Base-by-base conservation (phyloP, 23 tunicate species). In the Trididemnum miniatum region DNA sequence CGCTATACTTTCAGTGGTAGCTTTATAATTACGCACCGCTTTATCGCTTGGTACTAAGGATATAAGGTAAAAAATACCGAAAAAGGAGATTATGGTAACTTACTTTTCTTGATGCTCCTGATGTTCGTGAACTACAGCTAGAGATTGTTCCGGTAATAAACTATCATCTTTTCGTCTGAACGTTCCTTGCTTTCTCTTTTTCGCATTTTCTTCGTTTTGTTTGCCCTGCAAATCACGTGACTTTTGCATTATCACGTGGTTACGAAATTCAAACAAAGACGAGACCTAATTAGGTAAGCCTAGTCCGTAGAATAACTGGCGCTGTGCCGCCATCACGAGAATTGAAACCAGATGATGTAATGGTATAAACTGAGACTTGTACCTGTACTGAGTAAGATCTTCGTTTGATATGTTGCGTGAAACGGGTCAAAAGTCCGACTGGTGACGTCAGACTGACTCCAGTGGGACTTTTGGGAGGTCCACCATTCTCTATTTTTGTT, bases 371-470 rank as follows among this genome's bases (percentile, higher is more conserved):
- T n/a, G n/a, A n/a, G 54, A 7, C 15, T 62, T 24, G 5, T 67
- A 67, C 75, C 38, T 67, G 75, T 33, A 67, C 38, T 12, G 75
- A 67, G 38, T 67, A 74, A 28, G 85, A 57, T 26, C 84, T 67
- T 83, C 83, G 57, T 69, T 90, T 90, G 37, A 84, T 52, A 62
- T 85, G 88, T 9, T 60, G 54, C 1, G 84, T 37, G 20, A 91
- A 34, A 29, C 89, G 71, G 31, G 82, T 82, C 30, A 91, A 54
- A 39, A 91, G 80, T 5, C 90, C 90, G 15, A 91, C 67, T 0
- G 97, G 90, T 1, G 97, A 91, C 18, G 89, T 59, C n/a, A 74
- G 60, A 31, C 74, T 80, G 7, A 72, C 34, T 0, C 35, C 65
- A 2, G 34, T 35, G 31, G 90, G 84, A 34, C 80, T 71, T 40